Base-by-base conservation (phyloP, 2,113 vertebrate genomes). In the Strix uralensis region DNA sequence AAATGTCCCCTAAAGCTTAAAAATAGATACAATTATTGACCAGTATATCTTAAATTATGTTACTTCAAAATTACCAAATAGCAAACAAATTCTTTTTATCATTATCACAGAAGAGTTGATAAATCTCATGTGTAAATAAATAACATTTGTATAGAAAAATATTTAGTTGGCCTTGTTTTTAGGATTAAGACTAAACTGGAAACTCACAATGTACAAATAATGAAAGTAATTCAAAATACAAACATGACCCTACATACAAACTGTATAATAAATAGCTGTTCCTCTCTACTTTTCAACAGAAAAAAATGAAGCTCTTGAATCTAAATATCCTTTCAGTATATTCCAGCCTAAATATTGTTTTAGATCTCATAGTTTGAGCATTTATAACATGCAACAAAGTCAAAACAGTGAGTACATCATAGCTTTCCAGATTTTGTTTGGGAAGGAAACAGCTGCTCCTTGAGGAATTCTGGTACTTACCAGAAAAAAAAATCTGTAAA, bases 321-420 rank as follows among this genome's bases (percentile, higher is more conserved):
- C 40, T 90, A 92, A 97, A 95, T 92, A 95, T 77, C 49, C 83
- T 80, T 42, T 72, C 20, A 32, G 44, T 61, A 46, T 73, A 52
- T 57, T 95, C 26, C 34, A 84, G 58, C 78, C 63, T 81, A 96
- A 92, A 95, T 81, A 92, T 40, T 69, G 22, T 10, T 79, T 92
- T 47, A 90, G 29, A 82, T 59, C 32, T 90, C 65, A 79, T 55
- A 9, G 0, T 61, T 70, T 38, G 30, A 58, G 11, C 44, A 70
- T 94, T 95, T 77, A 59, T 16, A 89, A 66, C 44, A 72, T 3
- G 5, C 25, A 71, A 84, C 7, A 17, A 87, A 94, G 73, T 72
- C 47, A 65, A 61, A 93, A 54, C 36, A 62, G n/a, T 12, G 7
- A 83, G 36, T 17, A 59, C 29, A 75, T 57, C 62, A 51, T 7